Conservation (phyloP, 2,888 invertebrate genomes). For the Platycnemis pennipes region DNA sequence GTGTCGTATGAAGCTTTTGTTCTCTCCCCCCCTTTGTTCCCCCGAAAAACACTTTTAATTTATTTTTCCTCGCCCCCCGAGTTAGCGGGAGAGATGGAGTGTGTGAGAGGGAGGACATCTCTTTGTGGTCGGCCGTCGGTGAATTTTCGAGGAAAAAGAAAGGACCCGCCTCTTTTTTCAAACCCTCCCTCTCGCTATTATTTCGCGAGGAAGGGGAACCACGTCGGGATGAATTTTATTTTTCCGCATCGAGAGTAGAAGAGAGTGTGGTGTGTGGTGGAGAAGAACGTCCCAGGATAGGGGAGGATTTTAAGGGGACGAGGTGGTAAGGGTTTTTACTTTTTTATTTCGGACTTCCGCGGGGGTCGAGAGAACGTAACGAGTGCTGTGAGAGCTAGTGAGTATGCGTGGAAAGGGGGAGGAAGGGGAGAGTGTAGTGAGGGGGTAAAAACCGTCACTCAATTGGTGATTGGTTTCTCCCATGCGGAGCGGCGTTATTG, state of each 20-base stretch:
- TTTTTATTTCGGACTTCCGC: not conserved
- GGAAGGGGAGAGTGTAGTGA: not conserved
- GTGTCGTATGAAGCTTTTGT: not conserved
- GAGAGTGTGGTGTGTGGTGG: too few relatives aligned
- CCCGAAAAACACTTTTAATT: not conserved
- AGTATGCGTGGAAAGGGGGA: not conserved
- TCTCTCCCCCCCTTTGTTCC: not conserved
- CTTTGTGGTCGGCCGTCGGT: conserved; percentile 39
- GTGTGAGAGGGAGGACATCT: not conserved
- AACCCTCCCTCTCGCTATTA: not conserved
- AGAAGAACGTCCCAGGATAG: not conserved
- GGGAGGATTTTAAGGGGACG: not conserved
- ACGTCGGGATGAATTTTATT: not conserved
- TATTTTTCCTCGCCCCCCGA: not conserved
- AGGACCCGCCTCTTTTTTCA: not conserved
- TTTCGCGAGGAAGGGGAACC: not conserved
- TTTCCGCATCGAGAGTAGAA: not conserved
- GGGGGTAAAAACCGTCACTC: not conserved
- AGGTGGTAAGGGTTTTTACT: not conserved
- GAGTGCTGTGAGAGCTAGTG: not conserved
- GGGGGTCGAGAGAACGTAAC: not conserved
- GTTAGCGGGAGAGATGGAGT: too few relatives aligned
- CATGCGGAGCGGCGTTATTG: not conserved
- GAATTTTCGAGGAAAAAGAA: not conserved
- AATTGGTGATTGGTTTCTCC: conserved; percentile 14